A percentile compares a stretch with the other conserved stretches of the same genome.
These are phyloP conservation scores for Rhodophaea formosa DNA, from an alignment of 2,888 invertebrate genomes.

Conservation along the genomic window DNA sequence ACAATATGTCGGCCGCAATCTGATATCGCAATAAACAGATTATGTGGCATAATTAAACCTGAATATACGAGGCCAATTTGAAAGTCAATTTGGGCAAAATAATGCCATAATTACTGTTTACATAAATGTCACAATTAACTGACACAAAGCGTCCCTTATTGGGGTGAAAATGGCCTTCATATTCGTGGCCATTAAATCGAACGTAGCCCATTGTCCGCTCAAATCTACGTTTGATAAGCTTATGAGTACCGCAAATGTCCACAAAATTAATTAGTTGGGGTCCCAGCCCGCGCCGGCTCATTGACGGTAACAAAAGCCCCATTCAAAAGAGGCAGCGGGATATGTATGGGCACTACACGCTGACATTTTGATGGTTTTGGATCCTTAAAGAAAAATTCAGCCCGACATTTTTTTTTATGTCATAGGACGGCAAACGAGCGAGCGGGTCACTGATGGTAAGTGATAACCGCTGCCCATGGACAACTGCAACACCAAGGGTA, in stretches of 20 bases:
- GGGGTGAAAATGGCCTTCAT: constrained; percentile 47
- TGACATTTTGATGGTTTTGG: too few relatives aligned
- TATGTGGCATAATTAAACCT: constrained; percentile 4
- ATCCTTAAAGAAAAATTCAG: too few relatives aligned
- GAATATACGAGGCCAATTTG: constrained; percentile 2
- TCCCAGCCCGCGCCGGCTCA: constrained; percentile 50
- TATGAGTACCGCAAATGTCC: constrained; percentile 66
- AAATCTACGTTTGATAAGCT: constrained; percentile 75
- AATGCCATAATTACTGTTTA: constrained; percentile 10
- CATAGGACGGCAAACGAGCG: too few relatives aligned
- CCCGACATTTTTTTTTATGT: too few relatives aligned
- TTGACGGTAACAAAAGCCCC: constrained; percentile 42
- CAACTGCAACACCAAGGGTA: too few relatives aligned
- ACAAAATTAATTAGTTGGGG: constrained; percentile 73
- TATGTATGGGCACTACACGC: too few relatives aligned
- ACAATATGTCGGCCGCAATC: constrained; percentile 1
- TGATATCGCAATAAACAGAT: constrained; percentile 13
- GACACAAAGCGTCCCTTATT: constrained; percentile 39
- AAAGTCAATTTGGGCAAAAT: constrained; percentile 8
- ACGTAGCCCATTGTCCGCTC: constrained; percentile 39
- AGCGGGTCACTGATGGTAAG: too few relatives aligned
- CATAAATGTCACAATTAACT: constrained; percentile 22
- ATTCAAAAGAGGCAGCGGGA: constrained; percentile 28
- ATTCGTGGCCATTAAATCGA: constrained; percentile 44
- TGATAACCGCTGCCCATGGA: too few relatives aligned